Base-by-base conservation (phyloP, 2,797 vertebrate genomes). In the Alauda arvensis region DNA sequence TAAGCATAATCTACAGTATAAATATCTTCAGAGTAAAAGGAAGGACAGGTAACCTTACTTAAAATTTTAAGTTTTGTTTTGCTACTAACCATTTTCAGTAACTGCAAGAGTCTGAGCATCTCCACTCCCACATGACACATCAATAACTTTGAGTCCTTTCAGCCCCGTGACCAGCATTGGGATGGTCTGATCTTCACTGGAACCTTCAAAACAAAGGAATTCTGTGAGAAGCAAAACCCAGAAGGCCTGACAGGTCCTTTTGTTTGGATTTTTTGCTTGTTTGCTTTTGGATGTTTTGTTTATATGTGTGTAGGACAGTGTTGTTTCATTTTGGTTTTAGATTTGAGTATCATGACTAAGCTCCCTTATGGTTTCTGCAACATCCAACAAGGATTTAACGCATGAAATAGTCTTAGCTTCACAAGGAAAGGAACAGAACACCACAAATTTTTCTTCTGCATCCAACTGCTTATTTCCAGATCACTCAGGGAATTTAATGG, bases 41-140 rank as follows among this genome's bases (percentile, higher is more conserved):
- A 62, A 79, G 15, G 31, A 56, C 67, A 75, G 10, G 10, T 24
- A 61, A 31, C 49, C 8, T 69, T 45, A 84, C 4, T 77, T 51
- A 37, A 66, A 60, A 31, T 18, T 12, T 48, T 33, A 67, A 37
- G 17, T 29, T 76, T 8, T 12, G 17, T n/a, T 89, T 80, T 69
- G 56, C 51, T 97, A 95, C 96, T 43, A 93, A 99, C 99, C 99
- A 31, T 99, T 99, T 90, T 99, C 99, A 18, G 99, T 99, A 87
- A 99, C 98, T 9, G 99, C 98, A 23, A 99, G 98, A 6, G 99
- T 99, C 89, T 99, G 99, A n/a, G 99, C 99, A 76, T 99, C 99
- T 33, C 99, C 99, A 60, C 99, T 99, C 4, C 99, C 99, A 96
- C 99, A 99, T 0, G 99, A 98, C 68, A 99, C 99, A 70, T 99